Percentiles rank a stretch among this genome's conserved stretches.
Evolutionary conservation across 1,140 invertebrate species (phyloP).

Genomic region (Polypedilum vanderplanki): DNA sequence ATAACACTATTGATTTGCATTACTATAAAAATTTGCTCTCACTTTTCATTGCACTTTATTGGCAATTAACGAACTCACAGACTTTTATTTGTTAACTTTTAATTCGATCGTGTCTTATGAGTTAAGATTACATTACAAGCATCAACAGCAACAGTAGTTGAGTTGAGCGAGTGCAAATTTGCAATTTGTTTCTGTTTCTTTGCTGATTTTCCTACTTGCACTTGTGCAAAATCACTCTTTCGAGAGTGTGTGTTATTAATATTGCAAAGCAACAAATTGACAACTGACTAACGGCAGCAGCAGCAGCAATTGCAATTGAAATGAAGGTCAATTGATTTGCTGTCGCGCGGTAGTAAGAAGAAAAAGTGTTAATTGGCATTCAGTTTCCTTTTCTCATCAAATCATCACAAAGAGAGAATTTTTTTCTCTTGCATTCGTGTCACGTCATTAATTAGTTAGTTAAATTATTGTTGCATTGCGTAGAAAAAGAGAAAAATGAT

Average conservation of each 20-base stretch:
- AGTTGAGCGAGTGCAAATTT: too few relatives aligned
- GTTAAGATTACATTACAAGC: too few relatives aligned
- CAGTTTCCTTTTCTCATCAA: not conserved
- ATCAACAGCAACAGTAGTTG: too few relatives aligned
- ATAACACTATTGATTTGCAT: too few relatives aligned
- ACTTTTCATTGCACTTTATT: too few relatives aligned
- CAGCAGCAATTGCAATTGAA: not conserved
- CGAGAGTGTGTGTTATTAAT: slow-evolving; percentile 1
- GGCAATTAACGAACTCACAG: too few relatives aligned
- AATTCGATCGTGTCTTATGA: too few relatives aligned
- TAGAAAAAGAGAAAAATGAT: not conserved
- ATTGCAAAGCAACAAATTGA: slow-evolving; percentile 8
- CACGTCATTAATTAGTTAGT: not conserved
- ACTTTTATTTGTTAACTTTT: too few relatives aligned
- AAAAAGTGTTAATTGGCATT: slow-evolving; percentile 13
- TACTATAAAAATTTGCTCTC: too few relatives aligned
- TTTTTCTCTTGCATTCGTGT: not conserved
- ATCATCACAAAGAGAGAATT: too few relatives aligned
- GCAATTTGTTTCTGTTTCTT: too few relatives aligned
- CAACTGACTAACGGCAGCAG: not conserved
- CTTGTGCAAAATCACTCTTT: not conserved
- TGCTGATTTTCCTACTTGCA: too few relatives aligned
- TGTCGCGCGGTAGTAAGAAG: not conserved
- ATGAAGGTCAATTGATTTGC: slow-evolving; percentile 17
- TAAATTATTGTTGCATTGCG: not conserved